These are phyloP conservation scores for Ochotona princeps DNA, from an alignment of 2,113 vertebrate species.

Conservation along the genomic window DNA sequence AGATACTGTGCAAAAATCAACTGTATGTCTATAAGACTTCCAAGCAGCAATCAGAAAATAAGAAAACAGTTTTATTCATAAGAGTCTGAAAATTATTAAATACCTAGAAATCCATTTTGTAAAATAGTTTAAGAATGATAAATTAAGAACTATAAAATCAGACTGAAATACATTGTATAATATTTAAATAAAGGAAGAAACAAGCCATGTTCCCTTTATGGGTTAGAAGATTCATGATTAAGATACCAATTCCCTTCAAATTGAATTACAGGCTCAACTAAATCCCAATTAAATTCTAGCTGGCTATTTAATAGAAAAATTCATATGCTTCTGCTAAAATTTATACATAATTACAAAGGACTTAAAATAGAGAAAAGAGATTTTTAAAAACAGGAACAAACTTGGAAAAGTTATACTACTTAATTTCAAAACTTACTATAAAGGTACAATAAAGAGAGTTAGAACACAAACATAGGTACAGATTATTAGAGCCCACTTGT, in stretches of 20 bases:
- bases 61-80: conserved; percentile 32
- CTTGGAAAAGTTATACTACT: neutral
- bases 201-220: neutral
- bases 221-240: conserved; percentile 58
- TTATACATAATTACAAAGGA: conserved; percentile 31
- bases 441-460: neutral
- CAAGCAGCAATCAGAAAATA: conserved; percentile 20
- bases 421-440: conserved; percentile 34
- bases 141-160: conserved; percentile 17
- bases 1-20: conserved; percentile 2
- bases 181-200: conserved; percentile 35
- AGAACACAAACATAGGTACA: conserved; percentile 1
- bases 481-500: conserved; percentile 18
- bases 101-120: conserved; percentile 26
- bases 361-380: neutral
- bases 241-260: conserved; percentile 41
- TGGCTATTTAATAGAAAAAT: conserved; percentile 51
- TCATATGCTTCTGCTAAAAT: conserved; percentile 37
- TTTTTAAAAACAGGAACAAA: conserved; percentile 45
- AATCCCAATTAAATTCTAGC: conserved; percentile 10
- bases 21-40: neutral
- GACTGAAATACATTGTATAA: conserved; percentile 34
- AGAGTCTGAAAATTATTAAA: conserved; percentile 49
- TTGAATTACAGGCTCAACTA: conserved; percentile 36
- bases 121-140: neutral